Base-by-base conservation (phyloP, 2,113 vertebrate genomes). In the Uropsilus gracilis region DNA sequence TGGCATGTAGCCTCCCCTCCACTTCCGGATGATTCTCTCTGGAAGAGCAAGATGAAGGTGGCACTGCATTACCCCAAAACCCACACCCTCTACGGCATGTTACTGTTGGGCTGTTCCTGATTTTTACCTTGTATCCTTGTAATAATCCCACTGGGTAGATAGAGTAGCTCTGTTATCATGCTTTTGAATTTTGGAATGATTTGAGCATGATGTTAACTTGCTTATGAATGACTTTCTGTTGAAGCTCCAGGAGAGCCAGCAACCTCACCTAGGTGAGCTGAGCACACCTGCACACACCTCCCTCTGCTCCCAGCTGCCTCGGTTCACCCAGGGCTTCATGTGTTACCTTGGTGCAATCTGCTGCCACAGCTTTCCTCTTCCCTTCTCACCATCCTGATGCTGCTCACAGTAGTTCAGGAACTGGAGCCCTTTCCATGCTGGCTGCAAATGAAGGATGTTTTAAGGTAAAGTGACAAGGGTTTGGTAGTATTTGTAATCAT, bases 291-390 rank as follows among this genome's bases (percentile, higher is more conserved):
- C 17, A 37, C 22, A 28, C 17, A 7, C 14, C 55, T 42, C 50
- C 9, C 17, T 32, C 10, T 26, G 32, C 80, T 39, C 0, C 30
- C 3, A 26, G 50, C 24, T 22, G 73, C 59, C 42, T 82, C 42
- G 2, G 72, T 68, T 73, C 17, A 37, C 64, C 4, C 30, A 1
- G 1, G 9, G 55, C 30, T 2, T 0, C 0, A 9, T 3, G 37
- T 28, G 8, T 44, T n/a, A 32, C 1, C 37, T 69, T 37, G n/a
- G 8, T 30, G 8, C 10, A 11, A 16, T n/a, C 26, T n/a, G 34
- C 39, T 9, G 32, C 69, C 39, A 4, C 30, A 32, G 24, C 22
- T 32, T 32, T 71, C 39, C 46, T 26, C 81, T 78, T 6, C 14
- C n/a, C 18, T 48, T 76, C 53, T 32, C 66, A 14, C 28, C 24